A percentile compares a stretch with the other conserved stretches of the same genome.
Conservation (phyloP, 2,888 invertebrate genomes). For the Athetis lepigone region DNA sequence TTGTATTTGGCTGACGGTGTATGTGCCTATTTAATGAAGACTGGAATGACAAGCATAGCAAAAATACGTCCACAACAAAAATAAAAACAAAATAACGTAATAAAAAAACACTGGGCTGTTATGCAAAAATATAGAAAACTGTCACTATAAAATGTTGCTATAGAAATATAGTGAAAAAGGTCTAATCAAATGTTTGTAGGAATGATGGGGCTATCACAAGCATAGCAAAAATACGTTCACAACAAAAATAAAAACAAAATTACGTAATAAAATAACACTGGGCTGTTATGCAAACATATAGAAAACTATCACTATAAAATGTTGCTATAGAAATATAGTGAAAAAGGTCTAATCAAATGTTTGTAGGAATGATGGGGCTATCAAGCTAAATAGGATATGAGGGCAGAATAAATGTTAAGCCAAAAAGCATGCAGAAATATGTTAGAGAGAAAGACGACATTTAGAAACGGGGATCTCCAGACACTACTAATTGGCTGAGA, state of each 20-base stretch:
- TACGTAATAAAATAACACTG: too few relatives aligned
- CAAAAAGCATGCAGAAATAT: conserved; percentile 27
- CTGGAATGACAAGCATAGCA: conserved; percentile 24
- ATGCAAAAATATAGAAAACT: conserved; percentile 51
- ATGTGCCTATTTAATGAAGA: conserved; percentile 22
- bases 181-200: conserved; percentile 5
- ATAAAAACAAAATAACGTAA: conserved; percentile 18
- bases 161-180: background rate
- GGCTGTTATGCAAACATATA: too few relatives aligned
- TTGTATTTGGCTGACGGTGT: conserved; percentile 6
- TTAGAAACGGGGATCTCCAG: conserved; percentile 1
- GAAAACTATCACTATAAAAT: conserved; percentile 8
- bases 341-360: conserved; percentile 5
- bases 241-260: conserved; percentile 19
- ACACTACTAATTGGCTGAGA: conserved; percentile 2
- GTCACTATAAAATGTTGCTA: background rate
- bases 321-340: background rate
- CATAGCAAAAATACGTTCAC: too few relatives aligned
- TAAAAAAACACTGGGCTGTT: conserved; percentile 46
- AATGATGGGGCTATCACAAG: conserved; percentile 8
- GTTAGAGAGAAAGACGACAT: conserved; percentile 21
- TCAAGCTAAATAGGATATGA: conserved; percentile 17
- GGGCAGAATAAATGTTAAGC: background rate
- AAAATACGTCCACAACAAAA: conserved; percentile 33
- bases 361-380: conserved; percentile 2